phyloP scores from a whole-genome alignment of 2,797 vertebrate genomes.

The Parambassis ranga region DNA sequence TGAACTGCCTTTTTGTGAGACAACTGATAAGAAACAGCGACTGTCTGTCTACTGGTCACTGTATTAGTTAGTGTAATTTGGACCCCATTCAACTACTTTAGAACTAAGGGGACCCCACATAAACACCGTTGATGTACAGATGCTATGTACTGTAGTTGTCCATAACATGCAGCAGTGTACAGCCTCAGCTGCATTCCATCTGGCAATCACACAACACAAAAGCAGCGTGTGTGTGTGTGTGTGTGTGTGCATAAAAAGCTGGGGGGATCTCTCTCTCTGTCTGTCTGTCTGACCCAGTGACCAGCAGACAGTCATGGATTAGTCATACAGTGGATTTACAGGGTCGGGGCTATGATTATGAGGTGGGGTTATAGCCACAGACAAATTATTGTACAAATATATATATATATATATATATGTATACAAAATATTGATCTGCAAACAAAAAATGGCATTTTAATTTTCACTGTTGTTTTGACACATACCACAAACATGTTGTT shows the following conservation, averaged over 20 bases:
- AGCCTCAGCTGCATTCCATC: background rate
- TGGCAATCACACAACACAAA: background rate
- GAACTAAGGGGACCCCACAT: no score
- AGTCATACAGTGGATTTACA: conserved; percentile 26
- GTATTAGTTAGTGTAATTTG: background rate
- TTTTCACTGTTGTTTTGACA: no score
- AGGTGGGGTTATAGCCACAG: no score
- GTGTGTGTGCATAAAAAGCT: background rate
- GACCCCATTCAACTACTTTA: background rate
- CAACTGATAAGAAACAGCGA: no score
- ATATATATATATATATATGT: no score
- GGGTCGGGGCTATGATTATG: background rate
- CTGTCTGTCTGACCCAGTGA: conserved; percentile 45
- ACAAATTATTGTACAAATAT: no score
- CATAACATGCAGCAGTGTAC: background rate
- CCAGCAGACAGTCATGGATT: conserved; percentile 50
- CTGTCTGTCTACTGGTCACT: no score
- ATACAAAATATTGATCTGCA: background rate
- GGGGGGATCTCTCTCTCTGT: background rate
- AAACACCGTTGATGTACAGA: no score
- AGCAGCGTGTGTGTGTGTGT: background rate
- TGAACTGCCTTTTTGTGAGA: no score
- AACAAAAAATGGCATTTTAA: background rate
- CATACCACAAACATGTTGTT: no score
- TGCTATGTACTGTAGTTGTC: background rate